phyloP scores from a whole-genome alignment of 64 coral and sea anemone genomes.

The Hydrozoanthus tunicans region DNA sequence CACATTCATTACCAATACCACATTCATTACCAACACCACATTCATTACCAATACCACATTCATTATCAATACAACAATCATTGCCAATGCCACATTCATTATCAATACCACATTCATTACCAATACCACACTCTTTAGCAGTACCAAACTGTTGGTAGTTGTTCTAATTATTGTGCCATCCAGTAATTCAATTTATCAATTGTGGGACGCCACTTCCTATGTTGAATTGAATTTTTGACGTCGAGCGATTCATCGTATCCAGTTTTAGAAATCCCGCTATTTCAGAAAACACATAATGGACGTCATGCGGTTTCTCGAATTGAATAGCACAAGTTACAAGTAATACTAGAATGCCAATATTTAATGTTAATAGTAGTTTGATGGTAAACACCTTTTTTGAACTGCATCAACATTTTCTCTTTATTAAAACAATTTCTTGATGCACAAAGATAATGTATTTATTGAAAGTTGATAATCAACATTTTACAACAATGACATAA shows the following conservation, averaged over 20 bases:
- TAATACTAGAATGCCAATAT: not conserved
- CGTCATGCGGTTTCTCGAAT: not conserved
- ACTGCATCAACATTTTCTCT: not conserved
- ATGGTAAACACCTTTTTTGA: not conserved
- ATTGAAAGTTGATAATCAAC: conserved; percentile 25
- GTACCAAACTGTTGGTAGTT: not conserved
- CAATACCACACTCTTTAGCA: not conserved
- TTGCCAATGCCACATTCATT: not conserved
- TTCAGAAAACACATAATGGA: no score
- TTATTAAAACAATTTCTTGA: not conserved
- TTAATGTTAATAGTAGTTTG: not conserved
- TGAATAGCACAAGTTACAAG: not conserved
- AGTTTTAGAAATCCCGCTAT: no score
- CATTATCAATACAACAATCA: not conserved
- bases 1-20: not conserved
- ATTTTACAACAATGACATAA: not conserved
- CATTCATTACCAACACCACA: not conserved
- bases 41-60: not conserved
- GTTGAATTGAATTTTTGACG: no score
- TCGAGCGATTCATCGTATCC: no score
- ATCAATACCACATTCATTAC: not conserved
- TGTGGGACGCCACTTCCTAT: no score
- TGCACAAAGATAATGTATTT: conserved; percentile 28
- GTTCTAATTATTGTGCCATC: not conserved
- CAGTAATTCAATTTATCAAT: not conserved